These are phyloP conservation scores for Patella vulgata DNA, from an alignment of 1,140 invertebrate genomes.

Conservation along the genomic window DNA sequence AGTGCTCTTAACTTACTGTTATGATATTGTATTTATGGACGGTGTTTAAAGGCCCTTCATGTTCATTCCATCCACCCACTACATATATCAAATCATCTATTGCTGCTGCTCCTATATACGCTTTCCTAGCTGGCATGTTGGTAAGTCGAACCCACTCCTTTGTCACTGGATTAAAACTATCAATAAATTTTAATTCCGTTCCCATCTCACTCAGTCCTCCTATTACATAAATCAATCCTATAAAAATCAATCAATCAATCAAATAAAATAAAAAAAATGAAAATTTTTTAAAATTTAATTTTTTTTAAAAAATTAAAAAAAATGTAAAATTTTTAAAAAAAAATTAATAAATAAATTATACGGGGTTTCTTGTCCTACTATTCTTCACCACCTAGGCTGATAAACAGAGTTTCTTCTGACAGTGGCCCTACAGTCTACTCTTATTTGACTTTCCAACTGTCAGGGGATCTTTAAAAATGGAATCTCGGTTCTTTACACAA, in stretches of 20 bases:
- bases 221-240: conserved; percentile 88
- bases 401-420: no score
- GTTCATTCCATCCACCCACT: conserved; percentile 84
- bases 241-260: conserved; percentile 25
- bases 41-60: conserved; percentile 77
- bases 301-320: no score
- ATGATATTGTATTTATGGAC: conserved; percentile 91
- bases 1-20: conserved; percentile 79
- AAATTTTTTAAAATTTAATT: no score
- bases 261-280: conserved; percentile 3
- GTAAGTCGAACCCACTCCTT: conserved; percentile 80
- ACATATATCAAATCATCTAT: conserved; percentile 83
- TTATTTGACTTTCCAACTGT: no score
- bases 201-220: conserved; percentile 87
- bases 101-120: conserved; percentile 88
- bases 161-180: conserved; percentile 81
- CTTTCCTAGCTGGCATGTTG: conserved; percentile 80
- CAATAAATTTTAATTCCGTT: conserved; percentile 78
- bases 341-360: no score
- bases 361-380: no score
- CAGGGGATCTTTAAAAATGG: no score
- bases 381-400: no score
- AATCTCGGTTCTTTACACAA: no score
- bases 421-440: no score
- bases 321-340: no score